Conservation (phyloP, 2,888 invertebrate species). For the Lasius fuliginosus region DNA sequence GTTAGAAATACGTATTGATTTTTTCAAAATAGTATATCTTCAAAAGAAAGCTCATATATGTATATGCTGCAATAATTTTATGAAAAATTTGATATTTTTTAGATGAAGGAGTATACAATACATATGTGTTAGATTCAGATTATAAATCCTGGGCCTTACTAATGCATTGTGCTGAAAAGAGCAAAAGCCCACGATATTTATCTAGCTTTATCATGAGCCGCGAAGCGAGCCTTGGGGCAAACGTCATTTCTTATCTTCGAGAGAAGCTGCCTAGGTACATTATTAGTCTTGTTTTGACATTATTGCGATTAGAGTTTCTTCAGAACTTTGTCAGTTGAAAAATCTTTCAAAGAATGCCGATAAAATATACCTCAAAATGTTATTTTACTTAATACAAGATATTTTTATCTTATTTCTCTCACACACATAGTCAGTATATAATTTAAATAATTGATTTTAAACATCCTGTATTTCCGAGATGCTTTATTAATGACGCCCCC, state of each 20-base stretch:
- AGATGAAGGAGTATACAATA: constrained; percentile 96
- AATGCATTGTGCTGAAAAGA: constrained; percentile 95
- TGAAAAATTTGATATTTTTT: constrained; percentile 67
- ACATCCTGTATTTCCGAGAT: background rate
- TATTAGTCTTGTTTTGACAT: background rate
- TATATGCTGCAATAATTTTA: background rate
- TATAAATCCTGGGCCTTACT: constrained; percentile 94
- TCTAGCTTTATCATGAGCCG: constrained; percentile 94
- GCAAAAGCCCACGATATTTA: constrained; percentile 92
- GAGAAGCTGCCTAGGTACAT: constrained; percentile 90
- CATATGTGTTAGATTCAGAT: constrained; percentile 94
- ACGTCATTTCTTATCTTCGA: constrained; percentile 92
- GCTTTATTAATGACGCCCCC: background rate
- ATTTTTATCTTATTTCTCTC: background rate
- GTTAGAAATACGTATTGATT: background rate
- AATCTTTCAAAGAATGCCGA: background rate
- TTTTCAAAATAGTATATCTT: background rate
- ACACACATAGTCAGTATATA: background rate
- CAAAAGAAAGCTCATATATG: background rate
- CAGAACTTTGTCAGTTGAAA: background rate
- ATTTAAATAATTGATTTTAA: background rate
- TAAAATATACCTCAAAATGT: background rate
- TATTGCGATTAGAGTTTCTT: background rate
- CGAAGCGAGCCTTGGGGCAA: constrained; percentile 88
- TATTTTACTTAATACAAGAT: background rate